A percentile compares a stretch with the other conserved stretches of the same genome.
phyloP scores from a whole-genome alignment of 2,888 invertebrate genomes.

The Noctua comes region DNA sequence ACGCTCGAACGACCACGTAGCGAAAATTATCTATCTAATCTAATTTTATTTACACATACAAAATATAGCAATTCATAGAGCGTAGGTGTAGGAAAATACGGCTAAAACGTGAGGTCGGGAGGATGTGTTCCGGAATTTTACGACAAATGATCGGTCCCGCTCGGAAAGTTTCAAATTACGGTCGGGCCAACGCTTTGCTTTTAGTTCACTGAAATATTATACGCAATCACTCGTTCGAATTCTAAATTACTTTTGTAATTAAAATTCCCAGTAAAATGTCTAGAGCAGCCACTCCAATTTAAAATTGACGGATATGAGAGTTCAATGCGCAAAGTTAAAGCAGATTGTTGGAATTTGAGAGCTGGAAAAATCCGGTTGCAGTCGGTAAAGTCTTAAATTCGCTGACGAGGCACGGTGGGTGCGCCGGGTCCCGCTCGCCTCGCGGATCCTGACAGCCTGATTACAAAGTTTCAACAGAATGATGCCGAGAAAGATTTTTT shows the following conservation, averaged over 20 bases:
- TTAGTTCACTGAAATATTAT: conserved; percentile 76
- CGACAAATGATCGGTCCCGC: conserved; percentile 77
- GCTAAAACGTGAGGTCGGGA: conserved; percentile 69
- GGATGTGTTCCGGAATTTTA: conserved; percentile 76
- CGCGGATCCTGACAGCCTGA: conserved; percentile 79
- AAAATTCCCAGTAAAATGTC: conserved; percentile 67
- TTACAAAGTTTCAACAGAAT: conserved; percentile 88
- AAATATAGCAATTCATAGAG: conserved; percentile 26
- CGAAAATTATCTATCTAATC: conserved; percentile 1
- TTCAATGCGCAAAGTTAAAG: conserved; percentile 59
- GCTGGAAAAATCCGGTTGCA: conserved; percentile 83
- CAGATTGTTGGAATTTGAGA: conserved; percentile 79
- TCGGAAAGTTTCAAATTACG: conserved; percentile 79
- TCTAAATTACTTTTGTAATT: conserved; percentile 75
- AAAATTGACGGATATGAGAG: conserved; percentile 71
- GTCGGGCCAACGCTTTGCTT: conserved; percentile 68
- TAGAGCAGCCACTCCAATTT: conserved; percentile 54
- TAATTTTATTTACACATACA: conserved; percentile 23
- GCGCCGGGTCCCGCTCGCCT: conserved; percentile 53
- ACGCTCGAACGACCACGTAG: background rate
- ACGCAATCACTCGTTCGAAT: conserved; percentile 71
- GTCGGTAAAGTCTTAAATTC: conserved; percentile 83
- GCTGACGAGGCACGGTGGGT: conserved; percentile 77
- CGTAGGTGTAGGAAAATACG: conserved; percentile 71
- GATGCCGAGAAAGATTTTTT: conserved; percentile 88